These are phyloP conservation scores for Lochmaea capreae DNA, from an alignment of 2,888 invertebrate genomes.

Conservation along the genomic window DNA sequence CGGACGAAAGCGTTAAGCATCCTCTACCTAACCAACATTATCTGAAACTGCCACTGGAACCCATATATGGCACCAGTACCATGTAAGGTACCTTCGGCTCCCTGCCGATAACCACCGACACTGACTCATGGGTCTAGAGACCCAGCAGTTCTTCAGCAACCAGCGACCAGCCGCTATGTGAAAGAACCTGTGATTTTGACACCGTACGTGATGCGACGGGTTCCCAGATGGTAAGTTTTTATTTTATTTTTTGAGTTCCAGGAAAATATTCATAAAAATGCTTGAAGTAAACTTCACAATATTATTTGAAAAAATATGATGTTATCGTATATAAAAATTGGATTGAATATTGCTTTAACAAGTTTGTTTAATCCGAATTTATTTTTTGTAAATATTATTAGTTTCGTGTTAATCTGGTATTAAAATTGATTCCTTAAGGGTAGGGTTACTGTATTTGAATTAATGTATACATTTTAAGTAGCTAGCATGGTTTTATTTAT, in stretches of 20 bases:
- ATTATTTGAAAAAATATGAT: too few relatives aligned
- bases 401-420: too few relatives aligned
- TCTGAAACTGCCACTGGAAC: slow-evolving; percentile 18
- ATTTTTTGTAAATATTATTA: too few relatives aligned
- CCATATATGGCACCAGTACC: slow-evolving; percentile 59
- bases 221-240: slow-evolving; percentile 44
- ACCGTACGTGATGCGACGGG: slow-evolving; percentile 29
- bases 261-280: background rate
- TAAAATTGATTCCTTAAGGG: too few relatives aligned
- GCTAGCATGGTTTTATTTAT: too few relatives aligned
- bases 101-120: slow-evolving; percentile 48
- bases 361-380: too few relatives aligned
- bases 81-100: slow-evolving; percentile 57
- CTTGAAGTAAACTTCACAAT: background rate
- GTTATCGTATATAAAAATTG: too few relatives aligned
- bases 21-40: background rate
- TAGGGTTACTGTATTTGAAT: too few relatives aligned
- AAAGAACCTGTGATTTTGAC: slow-evolving; percentile 36
- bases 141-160: slow-evolving; percentile 59
- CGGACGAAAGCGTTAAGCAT: background rate
- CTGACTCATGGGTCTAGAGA: slow-evolving; percentile 56
- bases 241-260: slow-evolving; percentile 26
- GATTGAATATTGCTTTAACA: too few relatives aligned
- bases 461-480: too few relatives aligned
- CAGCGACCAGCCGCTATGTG: slow-evolving; percentile 49